Percentiles rank a stretch among this genome's conserved stretches.
Conservation (phyloP, 2,888 invertebrate species). For the Thereva nobilitata region DNA sequence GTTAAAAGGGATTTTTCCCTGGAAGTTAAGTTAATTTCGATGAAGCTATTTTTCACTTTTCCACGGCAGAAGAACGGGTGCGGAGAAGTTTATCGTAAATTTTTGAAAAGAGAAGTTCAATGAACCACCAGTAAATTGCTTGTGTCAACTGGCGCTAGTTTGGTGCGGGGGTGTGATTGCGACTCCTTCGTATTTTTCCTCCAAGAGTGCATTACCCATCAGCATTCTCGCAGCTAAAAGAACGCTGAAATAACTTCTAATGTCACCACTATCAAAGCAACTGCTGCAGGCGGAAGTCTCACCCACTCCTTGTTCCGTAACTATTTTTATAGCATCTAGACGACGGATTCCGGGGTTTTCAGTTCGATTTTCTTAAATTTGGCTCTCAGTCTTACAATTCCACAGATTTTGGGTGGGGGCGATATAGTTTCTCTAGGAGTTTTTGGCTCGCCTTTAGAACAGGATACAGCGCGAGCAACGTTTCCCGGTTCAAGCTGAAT, state of each 20-base stretch:
- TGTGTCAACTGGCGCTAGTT: too few species aligned
- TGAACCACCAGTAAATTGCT: too few species aligned
- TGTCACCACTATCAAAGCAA: slow-evolving; percentile 4
- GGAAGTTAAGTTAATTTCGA: too few species aligned
- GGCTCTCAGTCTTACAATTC: slow-evolving; percentile 28
- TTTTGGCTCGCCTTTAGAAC: not conserved
- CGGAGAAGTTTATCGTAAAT: too few species aligned
- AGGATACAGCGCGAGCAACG: slow-evolving; percentile 11
- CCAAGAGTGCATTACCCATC: too few species aligned
- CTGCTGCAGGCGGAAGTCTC: not conserved
- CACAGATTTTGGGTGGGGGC: slow-evolving; percentile 25
- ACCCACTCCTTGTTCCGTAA: too few species aligned
- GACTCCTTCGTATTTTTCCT: too few species aligned
- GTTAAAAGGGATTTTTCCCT: too few species aligned
- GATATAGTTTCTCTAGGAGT: slow-evolving; percentile 8
- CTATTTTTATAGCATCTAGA: slow-evolving; percentile 16
- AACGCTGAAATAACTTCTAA: slow-evolving; percentile 5
- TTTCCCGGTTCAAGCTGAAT: slow-evolving; percentile 24
- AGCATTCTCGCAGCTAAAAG: not conserved
- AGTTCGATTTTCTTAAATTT: slow-evolving; percentile 27
- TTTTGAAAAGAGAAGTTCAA: too few species aligned
- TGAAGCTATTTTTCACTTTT: too few species aligned
- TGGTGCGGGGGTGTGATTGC: too few species aligned
- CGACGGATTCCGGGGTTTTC: slow-evolving; percentile 25
- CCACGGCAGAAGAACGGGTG: too few species aligned